Evolutionary conservation across 1,140 invertebrate species (phyloP), one percentile per base, ranked within the genome.

Genomic region (Elymnias hypermnestra): DNA sequence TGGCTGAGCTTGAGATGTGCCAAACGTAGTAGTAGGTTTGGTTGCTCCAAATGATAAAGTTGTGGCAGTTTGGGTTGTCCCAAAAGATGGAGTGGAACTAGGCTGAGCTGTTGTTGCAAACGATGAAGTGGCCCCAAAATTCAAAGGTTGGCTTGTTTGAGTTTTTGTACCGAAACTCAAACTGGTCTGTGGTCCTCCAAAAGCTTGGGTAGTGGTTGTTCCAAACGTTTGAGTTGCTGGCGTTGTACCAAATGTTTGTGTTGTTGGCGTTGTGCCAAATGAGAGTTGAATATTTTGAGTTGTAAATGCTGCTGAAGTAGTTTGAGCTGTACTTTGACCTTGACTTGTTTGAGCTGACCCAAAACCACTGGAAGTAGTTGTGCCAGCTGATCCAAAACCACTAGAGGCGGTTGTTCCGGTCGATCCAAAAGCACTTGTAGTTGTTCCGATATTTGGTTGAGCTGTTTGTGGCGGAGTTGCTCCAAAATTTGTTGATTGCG

Each of bases 251-350:
- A 13, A 29, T 23, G 42, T 19, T 17, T 36, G 19, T 10, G 21
- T 44, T 35, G 26, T 19, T 22, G 29, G 29, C 21, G 29, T 44
- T 8, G 53, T 25, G 5, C 51, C 53, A 38, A 71, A 64, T 33
- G 21, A 18, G 18, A 41, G 42, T 6, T 52, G 44, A 15, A 41
- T 23, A 25, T 51, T 47, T n/a, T 53, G 63, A 18, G 65, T 47
- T 36, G 62, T 22, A 36, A 36, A 44, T 9, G 41, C 21, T 9
- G 41, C 9, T 21, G 50, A 44, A 29, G 59, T 33, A 43, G 38
- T 43, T 17, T 29, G 19, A 29, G 43, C 44, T 1, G 46, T 40
- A 8, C 21, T 51, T 23, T 17, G 21, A 3, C 47, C 14, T 15
- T 17, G 26, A 25, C 12, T 45, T n/a, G 42, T 23, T 36, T 45